A percentile compares a stretch with the other conserved stretches of the same genome.
Evolutionary conservation across 2,113 vertebrate species (phyloP).

Genomic region (Melanerpes aurifrons): DNA sequence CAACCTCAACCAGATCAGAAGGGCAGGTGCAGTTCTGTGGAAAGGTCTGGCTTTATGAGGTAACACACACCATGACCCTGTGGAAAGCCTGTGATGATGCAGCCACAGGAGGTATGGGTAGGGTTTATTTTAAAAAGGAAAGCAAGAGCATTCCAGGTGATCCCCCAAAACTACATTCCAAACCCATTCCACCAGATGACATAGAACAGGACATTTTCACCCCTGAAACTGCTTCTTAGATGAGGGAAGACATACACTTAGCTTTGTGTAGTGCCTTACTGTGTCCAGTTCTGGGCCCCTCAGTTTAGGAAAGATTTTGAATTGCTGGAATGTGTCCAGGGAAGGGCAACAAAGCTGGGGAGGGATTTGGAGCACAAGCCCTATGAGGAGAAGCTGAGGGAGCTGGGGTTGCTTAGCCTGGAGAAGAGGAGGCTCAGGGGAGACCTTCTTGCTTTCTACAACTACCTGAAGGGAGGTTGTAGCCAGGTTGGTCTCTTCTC

Average conservation of each 20-base stretch:
- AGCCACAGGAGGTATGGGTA: background rate
- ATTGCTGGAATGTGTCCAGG: no score
- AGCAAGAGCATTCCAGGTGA: background rate
- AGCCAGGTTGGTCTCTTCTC: no score
- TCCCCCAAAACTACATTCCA: background rate
- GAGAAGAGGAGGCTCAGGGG: no score
- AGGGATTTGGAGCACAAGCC: no score
- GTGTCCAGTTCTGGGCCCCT: no score
- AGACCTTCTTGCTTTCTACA: no score
- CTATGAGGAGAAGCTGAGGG: no score
- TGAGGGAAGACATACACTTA: background rate
- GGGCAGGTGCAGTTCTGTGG: background rate
- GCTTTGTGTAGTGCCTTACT: background rate
- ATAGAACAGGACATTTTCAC: background rate
- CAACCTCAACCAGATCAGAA: background rate
- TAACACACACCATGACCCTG: background rate
- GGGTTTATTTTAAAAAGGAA: background rate
- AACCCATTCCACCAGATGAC: background rate
- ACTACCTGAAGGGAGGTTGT: no score
- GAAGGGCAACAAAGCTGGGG: no score
- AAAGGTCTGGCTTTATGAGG: background rate
- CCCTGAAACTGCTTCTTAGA: background rate
- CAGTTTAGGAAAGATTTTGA: no score
- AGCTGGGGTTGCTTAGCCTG: no score
- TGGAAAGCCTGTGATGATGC: accelerated